Base-by-base conservation (phyloP, 2,797 vertebrate genomes). In the Acanthurus lineatus region DNA sequence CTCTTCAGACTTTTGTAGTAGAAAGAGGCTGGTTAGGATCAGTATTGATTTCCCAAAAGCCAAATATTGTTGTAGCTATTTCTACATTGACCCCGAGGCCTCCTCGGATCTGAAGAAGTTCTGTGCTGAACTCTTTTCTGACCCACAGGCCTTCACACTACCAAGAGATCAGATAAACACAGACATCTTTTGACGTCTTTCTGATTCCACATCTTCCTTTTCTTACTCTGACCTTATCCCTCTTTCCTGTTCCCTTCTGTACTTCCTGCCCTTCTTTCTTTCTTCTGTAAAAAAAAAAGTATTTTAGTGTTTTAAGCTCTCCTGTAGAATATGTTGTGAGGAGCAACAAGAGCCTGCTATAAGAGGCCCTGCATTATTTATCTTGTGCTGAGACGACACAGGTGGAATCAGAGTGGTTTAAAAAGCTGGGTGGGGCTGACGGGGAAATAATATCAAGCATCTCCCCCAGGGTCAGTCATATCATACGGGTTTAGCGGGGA, bases 301-400 rank as follows among this genome's bases (percentile, higher is more conserved):
- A 6, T 49, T 65, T n/a, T 22, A 28, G 25, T 58, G 19, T 85
- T 84, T 79, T 51, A 66, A 54, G 77, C 51, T 58, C 73, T 82
- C 10, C 25, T 72, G 64, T 53, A 73, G 48, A 77, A 69, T 61
- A 63, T 66, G 57, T 57, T 69, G 32, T 61, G 59, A 58, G 60
- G 73, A 51, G 77, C 68, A 73, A 68, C 71, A 81, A 75, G 32
- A 68, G 48, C 19, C 72, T 15, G 63, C 65, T 42, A 25, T 70
- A 77, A 83, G 70, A 70, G 12, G 10, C 32, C 0, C 25, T 91
- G 81, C 89, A 89, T 90, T 90, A 90, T 93, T 89, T 76, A 91
- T 83, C 7, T 4, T 16, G 52, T 40, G 42, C 61, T n/a, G 6
- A 76, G 69, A 81, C 10, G 20, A 48, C n/a, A 62, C 58, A 72